Conservation (phyloP, 2,797 vertebrate genomes). For the Anguilla anguilla region DNA sequence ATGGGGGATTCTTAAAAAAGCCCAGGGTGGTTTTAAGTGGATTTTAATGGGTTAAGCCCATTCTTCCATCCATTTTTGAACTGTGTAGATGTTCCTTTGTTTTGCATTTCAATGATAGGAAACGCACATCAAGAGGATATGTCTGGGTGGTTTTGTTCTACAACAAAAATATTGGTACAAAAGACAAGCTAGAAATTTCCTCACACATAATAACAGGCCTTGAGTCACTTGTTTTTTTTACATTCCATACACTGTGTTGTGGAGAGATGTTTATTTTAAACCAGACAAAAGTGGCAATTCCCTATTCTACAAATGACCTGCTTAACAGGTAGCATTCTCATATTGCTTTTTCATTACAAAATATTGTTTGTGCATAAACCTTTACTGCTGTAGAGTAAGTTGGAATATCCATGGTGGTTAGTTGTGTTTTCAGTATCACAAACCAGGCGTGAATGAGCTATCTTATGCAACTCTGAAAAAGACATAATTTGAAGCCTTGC, state of each 20-base stretch:
- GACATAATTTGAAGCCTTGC: background rate
- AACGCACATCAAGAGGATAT: slow-evolving; percentile 33
- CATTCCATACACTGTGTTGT: background rate
- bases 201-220: slow-evolving; percentile 9
- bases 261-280: background rate
- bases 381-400: background rate
- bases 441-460: background rate
- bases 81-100: slow-evolving; percentile 33
- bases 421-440: background rate
- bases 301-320: background rate
- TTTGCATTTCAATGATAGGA: slow-evolving; percentile 46
- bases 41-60: background rate
- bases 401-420: background rate
- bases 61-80: slow-evolving; percentile 5
- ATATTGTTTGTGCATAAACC: background rate
- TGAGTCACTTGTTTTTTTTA: background rate
- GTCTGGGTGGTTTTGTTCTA: slow-evolving; percentile 10
- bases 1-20: no score
- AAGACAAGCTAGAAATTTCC: slow-evolving; percentile 19
- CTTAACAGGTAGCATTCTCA: background rate
- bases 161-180: slow-evolving; percentile 30
- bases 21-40: no score
- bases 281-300: background rate
- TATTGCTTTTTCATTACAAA: background rate
- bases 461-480: no score